phyloP scores from a whole-genome alignment of 2,113 vertebrate species.

The Callaeas wilsoni region DNA sequence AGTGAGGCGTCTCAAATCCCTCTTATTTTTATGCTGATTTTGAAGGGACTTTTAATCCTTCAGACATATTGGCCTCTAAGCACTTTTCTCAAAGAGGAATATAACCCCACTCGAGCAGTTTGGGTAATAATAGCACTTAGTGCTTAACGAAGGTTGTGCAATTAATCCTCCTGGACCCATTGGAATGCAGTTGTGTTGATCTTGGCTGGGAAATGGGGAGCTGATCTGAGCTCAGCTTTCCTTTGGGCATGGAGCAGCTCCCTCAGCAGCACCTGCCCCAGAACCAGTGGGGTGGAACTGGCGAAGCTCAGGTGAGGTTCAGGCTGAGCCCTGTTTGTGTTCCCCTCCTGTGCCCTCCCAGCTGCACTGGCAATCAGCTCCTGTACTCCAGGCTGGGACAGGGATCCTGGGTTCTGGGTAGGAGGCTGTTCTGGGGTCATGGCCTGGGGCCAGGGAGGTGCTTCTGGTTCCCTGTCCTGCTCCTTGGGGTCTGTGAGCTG shows the following conservation, averaged over 20 bases:
- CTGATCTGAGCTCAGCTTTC: neutral
- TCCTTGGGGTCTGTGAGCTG: neutral
- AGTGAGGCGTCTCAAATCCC: neutral
- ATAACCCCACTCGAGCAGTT: neutral
- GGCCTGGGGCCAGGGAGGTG: neutral
- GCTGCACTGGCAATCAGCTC: neutral
- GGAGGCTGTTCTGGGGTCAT: neutral
- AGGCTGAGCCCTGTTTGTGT: neutral
- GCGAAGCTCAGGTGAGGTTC: neutral
- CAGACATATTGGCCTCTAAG: neutral
- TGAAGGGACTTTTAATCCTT: slow-evolving; percentile 32
- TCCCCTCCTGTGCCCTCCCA: neutral
- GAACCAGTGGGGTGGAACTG: neutral
- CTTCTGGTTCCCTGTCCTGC: neutral
- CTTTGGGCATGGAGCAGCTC: accelerated
- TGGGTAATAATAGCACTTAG: slow-evolving; percentile 1
- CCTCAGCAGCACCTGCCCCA: neutral
- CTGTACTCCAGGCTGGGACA: neutral
- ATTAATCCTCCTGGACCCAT: neutral
- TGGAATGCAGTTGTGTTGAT: neutral
- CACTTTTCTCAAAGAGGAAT: neutral
- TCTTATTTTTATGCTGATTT: slow-evolving; percentile 17
- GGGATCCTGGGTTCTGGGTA: too few species aligned
- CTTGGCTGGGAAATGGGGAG: neutral
- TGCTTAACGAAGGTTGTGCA: neutral